Evolutionary conservation across 2,888 invertebrate genomes (phyloP).

Genomic region (Andrena chrysosceles): DNA sequence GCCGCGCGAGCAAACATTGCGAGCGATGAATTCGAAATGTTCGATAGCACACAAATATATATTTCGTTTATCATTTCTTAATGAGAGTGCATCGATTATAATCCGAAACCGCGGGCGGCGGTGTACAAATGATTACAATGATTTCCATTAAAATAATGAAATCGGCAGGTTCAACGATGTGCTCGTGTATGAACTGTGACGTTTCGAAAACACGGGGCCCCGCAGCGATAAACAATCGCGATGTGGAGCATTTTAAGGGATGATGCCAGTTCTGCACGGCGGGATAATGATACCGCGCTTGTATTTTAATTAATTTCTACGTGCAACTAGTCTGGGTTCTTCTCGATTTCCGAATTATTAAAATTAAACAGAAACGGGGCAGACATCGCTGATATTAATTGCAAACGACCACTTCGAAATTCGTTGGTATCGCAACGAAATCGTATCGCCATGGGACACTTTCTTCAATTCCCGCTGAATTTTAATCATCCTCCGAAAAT

Average conservation of each 20-base stretch:
- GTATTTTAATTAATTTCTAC: slow-evolving; percentile 21
- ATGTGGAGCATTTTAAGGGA: neutral
- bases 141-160: slow-evolving; percentile 19
- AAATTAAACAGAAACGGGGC: too few relatives aligned
- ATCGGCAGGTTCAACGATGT: neutral
- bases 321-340: neutral
- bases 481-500: too few relatives aligned
- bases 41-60: neutral
- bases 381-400: too few relatives aligned
- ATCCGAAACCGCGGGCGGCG: neutral
- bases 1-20: neutral
- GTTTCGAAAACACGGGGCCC: neutral
- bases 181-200: slow-evolving; percentile 1
- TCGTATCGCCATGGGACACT: too few relatives aligned
- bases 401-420: too few relatives aligned
- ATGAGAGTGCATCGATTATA: slow-evolving; percentile 12
- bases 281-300: neutral
- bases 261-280: neutral
- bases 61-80: neutral
- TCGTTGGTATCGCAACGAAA: too few relatives aligned
- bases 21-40: neutral
- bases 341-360: too few relatives aligned
- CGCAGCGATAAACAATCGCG: neutral
- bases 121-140: slow-evolving; percentile 8
- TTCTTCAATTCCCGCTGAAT: too few relatives aligned